A percentile compares a stretch with the other conserved stretches of the same genome.
Evolutionary conservation across 64 coral and sea anemone genomes (phyloP).

Genomic region (Montipora efflorescens): DNA sequence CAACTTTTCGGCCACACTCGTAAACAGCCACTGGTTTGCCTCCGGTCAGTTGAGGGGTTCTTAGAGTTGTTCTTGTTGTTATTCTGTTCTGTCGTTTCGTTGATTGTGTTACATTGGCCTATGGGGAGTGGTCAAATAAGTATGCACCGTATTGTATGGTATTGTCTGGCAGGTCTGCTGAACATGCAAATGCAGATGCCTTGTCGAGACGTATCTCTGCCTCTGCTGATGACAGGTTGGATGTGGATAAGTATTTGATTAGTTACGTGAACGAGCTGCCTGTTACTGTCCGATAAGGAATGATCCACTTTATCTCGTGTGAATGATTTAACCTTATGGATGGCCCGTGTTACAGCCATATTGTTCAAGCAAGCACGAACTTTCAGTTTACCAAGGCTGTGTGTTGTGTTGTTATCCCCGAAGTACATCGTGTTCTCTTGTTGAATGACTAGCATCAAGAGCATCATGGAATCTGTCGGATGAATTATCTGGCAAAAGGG

Average conservation of each 20-base stretch:
- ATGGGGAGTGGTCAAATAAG: too few relatives aligned
- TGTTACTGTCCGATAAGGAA: not conserved
- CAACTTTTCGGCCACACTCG: too few relatives aligned
- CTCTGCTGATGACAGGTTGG: not conserved
- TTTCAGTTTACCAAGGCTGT: not conserved
- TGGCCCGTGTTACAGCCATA: not conserved
- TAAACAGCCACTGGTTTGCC: too few relatives aligned
- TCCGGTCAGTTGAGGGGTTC: too few relatives aligned
- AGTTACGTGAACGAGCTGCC: not conserved
- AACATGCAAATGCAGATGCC: not conserved
- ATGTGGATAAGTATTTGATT: not conserved
- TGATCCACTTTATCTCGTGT: not conserved
- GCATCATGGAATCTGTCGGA: not conserved
- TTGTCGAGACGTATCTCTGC: not conserved
- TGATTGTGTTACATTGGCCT: too few relatives aligned
- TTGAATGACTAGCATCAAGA: slow-evolving; percentile 13
- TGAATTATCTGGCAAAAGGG: slow-evolving; percentile 11
- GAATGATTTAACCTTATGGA: not conserved
- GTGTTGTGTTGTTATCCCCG: not conserved
- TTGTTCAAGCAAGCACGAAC: not conserved
- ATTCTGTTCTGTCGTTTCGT: too few relatives aligned
- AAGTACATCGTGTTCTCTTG: not conserved
- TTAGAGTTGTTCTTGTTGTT: too few relatives aligned
- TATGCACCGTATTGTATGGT: too few relatives aligned
- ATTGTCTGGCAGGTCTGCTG: not conserved